These are phyloP conservation scores for Charina bottae DNA, from an alignment of 2,113 vertebrate species.

Conservation along the genomic window DNA sequence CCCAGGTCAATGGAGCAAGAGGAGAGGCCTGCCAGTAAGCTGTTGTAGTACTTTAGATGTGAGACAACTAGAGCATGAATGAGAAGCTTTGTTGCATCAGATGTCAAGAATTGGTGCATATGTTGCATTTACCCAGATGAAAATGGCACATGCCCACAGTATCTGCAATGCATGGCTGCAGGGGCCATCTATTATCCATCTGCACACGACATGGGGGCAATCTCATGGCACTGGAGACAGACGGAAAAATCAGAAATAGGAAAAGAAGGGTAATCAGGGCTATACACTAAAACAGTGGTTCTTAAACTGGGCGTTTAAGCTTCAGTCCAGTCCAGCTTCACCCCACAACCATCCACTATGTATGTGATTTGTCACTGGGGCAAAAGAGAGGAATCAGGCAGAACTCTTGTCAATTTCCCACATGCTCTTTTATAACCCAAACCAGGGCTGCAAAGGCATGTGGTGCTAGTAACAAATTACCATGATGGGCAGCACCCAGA, in stretches of 20 bases:
- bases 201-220: neutral
- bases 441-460: neutral
- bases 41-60: too few relatives aligned
- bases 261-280: neutral
- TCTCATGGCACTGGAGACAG: neutral
- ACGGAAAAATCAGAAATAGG: neutral
- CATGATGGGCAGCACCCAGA: neutral
- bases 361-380: neutral
- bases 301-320: neutral
- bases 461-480: neutral
- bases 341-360: too few relatives aligned
- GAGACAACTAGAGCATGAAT: neutral
- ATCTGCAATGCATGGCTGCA: neutral
- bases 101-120: neutral
- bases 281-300: neutral
- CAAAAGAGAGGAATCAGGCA: neutral
- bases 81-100: neutral
- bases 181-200: neutral
- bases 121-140: neutral
- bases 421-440: neutral
- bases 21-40: too few relatives aligned
- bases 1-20: too few relatives aligned
- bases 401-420: neutral
- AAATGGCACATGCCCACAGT: neutral
- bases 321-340: neutral